Evolutionary conservation across 2,797 vertebrate species (phyloP), one percentile per base, ranked within the genome.

Genomic region (Atherinosoma microstoma): DNA sequence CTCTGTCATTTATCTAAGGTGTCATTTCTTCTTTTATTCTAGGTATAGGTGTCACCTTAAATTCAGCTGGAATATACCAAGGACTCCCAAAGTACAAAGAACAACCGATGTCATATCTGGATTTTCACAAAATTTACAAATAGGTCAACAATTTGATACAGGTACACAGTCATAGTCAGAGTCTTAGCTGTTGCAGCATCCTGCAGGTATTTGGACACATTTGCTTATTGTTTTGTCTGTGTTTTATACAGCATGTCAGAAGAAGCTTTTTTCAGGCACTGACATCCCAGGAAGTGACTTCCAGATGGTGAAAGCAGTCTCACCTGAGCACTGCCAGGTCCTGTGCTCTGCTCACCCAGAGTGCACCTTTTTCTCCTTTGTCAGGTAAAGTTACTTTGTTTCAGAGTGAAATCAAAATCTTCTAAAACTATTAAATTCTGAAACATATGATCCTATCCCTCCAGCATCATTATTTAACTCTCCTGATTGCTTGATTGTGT

Each of bases 41-140:
- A 95, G 94, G 67, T 81, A 76, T 60, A 92, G 87, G 62, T 95
- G 93, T 58, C 49, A 81, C 47, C 84, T 95, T 0, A 95, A 94
- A 75, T 91, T 80, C 77, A 89, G 84, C 63, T 90, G 77, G 89
- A 24, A 51, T 3, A 6, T 91, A 30, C 84, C 90, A 13, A 75
- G 24, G 7, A 68, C 76, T n/a, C 67, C 78, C 1, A 12, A 0
- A 12, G 27, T 92, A 2, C 27, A 40, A n/a, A 45, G 6, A 36
- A 56, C 8, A 18, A 0, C 2, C n/a, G 84, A 71, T 1, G 2
- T 84, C 0, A 40, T 78, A 3, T 91, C 90, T 38, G 93, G 93
- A 58, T 94, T 94, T 70, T 91, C 92, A 15, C 53, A 76, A 2
- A 71, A 29, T 0, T 0, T 4, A 4, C 0, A 53, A 9, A 15